A percentile compares a stretch with the other conserved stretches of the same genome.
Conservation (phyloP, 2,797 vertebrate genomes). For the Sebastes cheni region DNA sequence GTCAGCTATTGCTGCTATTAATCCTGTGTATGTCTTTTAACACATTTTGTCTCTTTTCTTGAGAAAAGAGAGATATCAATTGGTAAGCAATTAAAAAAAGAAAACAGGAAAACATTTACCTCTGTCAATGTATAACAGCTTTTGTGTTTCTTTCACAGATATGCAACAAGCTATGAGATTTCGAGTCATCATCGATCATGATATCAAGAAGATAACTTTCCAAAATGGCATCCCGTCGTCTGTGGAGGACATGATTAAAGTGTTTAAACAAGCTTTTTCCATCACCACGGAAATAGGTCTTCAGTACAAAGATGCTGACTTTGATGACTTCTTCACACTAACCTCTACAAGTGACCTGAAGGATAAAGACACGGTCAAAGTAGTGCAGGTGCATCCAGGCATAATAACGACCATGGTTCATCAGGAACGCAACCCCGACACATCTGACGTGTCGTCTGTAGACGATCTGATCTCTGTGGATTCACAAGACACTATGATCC, state of each 20-base stretch:
- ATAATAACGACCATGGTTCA: neutral
- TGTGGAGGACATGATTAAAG: constrained; percentile 9
- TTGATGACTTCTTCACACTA: constrained; percentile 28
- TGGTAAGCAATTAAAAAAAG: neutral
- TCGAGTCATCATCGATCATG: constrained; percentile 1
- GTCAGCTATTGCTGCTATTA: too few species aligned
- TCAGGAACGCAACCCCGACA: neutral
- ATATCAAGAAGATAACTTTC: neutral
- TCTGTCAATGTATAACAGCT: neutral
- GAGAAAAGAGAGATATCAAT: neutral
- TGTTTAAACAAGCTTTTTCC: constrained; percentile 8
- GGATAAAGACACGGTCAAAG: constrained; percentile 37
- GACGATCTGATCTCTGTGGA: neutral
- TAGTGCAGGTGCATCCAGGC: neutral
- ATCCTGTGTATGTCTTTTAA: too few species aligned
- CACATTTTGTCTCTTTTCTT: neutral
- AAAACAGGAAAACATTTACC: neutral
- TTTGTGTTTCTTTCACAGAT: neutral
- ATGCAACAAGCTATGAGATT: constrained; percentile 3
- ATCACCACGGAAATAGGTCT: constrained; percentile 10
- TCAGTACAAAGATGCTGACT: constrained; percentile 22
- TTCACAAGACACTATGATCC: neutral
- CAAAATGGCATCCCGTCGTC: neutral
- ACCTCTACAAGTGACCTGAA: constrained; percentile 19
- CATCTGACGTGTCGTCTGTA: neutral